Evolutionary conservation across 2,113 vertebrate genomes (phyloP).

Genomic region (Meleagris gallopavo): DNA sequence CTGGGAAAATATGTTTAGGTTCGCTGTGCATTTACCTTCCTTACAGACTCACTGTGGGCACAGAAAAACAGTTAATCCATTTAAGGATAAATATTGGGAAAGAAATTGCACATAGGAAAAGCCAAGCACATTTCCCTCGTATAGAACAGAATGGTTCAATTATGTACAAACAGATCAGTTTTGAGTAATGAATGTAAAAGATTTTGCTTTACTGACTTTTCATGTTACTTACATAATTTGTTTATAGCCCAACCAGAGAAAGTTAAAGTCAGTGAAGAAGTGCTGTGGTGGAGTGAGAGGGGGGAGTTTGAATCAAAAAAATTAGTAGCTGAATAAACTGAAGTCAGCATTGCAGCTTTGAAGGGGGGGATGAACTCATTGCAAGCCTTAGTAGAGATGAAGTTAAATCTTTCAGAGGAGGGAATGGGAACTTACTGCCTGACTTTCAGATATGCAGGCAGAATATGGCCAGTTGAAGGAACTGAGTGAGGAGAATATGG

Average conservation of each 20-base stretch:
- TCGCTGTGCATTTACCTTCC: background rate
- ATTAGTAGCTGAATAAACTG: background rate
- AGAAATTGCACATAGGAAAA: conserved; percentile 7
- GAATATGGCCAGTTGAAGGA: background rate
- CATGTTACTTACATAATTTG: conserved; percentile 15
- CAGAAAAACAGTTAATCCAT: conserved; percentile 60
- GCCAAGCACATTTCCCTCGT: conserved; percentile 10
- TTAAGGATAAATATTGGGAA: conserved; percentile 49
- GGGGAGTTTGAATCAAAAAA: background rate
- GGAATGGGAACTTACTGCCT: background rate
- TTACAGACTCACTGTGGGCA: conserved; percentile 23
- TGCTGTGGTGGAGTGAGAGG: background rate
- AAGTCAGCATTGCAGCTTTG: background rate
- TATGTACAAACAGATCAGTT: conserved; percentile 7
- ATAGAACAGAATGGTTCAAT: background rate
- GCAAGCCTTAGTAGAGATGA: background rate
- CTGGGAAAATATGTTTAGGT: conserved; percentile 7
- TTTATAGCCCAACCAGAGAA: background rate
- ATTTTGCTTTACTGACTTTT: background rate
- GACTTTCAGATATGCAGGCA: background rate
- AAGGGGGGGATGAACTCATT: background rate
- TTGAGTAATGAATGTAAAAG: conserved; percentile 27
- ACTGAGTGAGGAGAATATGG: background rate
- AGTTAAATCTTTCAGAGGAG: background rate
- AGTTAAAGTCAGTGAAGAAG: background rate